Evolutionary conservation across 2,113 vertebrate species (phyloP), one percentile per base, ranked within the genome.

Genomic region (Mus pahari): DNA sequence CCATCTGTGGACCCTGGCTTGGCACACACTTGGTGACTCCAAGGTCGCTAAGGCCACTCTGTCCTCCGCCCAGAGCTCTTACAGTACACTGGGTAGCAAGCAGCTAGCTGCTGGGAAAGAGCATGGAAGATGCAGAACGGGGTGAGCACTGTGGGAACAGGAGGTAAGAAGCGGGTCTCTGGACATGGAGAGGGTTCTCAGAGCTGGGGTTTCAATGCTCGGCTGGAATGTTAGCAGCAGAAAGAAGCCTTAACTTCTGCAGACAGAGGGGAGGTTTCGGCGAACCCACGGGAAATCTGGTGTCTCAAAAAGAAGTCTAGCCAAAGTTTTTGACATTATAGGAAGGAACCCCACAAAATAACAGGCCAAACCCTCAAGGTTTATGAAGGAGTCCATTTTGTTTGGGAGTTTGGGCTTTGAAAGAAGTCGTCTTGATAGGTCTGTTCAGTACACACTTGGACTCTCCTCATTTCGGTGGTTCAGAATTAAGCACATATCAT

Each of bases 391-490:
- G 89, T 98, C 90, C n/a, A 53, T 95, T 89, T 92, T 73, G 22
- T 68, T 91, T 7, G 7, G 73, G 92, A 95, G 70, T 83, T 68
- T 86, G 83, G 71, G 64, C 62, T 97, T 84, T 90, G 96, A 53
- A 53, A 60, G 96, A 96, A 82, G 84, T 24, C 24, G 90, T 89
- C n/a, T 36, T 36, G 95, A 96, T 89, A 98, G 53, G 84, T 91
- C 77, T 68, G 17, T 12, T 97, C 88, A 86, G 39, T 60, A 28
- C 94, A 97, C 87, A 97, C 87, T 91, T 93, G 96, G 96, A 84
- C 95, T 97, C 92, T 24, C 86, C 73, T 88, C 92, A 92, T 88
- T 89, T 90, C 81, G 82, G 3, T 1, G 74, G 48, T 94, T 97
- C 89, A 94, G 91, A 97, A 96, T 94, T 95, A 90, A 83, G 64